These are phyloP conservation scores for Hypolimnas misippus DNA, from an alignment of 2,888 invertebrate genomes.

Conservation along the genomic window DNA sequence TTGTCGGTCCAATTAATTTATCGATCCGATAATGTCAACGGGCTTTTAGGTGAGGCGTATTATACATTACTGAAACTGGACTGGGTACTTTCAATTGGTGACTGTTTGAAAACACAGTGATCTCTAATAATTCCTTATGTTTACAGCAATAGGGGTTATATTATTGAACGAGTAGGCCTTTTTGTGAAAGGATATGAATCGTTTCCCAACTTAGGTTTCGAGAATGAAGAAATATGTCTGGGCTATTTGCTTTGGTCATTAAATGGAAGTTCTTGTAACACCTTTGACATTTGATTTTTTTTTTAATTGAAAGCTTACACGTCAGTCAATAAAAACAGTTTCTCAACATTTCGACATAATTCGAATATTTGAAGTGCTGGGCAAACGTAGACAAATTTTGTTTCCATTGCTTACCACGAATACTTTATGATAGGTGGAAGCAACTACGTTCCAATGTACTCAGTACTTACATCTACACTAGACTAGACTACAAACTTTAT, in stretches of 20 bases:
- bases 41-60: conserved; percentile 16
- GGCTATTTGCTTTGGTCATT: conserved; percentile 12
- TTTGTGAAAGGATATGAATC: conserved; percentile 40
- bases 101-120: conserved; percentile 17
- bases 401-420: too few species aligned
- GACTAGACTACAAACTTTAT: too few species aligned
- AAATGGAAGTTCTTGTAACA: not conserved
- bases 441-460: too few species aligned
- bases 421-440: too few species aligned
- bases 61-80: conserved; percentile 41
- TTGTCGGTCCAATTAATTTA: not conserved
- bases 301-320: not conserved
- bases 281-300: conserved; percentile 9
- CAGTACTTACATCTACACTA: too few species aligned
- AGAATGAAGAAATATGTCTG: conserved; percentile 25
- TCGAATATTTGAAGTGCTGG: too few species aligned
- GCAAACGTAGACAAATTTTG: too few species aligned
- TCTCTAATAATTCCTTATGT: conserved; percentile 14
- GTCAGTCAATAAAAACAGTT: not conserved
- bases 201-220: conserved; percentile 31
- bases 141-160: conserved; percentile 20
- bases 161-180: conserved; percentile 18
- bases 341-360: not conserved
- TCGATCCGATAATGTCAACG: conserved; percentile 27
- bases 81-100: conserved; percentile 41